Percentiles rank a stretch among this genome's conserved stretches.
phyloP scores from a whole-genome alignment of 2,113 vertebrate species.

The Pedionomus torquatus region DNA sequence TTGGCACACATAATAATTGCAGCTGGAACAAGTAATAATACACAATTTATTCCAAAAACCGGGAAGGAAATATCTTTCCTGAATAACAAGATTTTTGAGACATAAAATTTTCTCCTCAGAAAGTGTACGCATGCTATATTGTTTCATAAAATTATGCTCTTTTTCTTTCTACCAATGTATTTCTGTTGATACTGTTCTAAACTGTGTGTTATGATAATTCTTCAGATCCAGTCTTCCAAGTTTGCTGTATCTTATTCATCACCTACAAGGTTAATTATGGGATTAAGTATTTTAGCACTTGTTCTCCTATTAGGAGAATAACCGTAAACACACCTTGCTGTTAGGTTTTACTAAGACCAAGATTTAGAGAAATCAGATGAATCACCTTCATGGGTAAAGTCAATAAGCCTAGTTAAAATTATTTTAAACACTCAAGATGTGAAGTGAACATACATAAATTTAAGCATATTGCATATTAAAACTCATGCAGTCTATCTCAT shows the following conservation, averaged over 20 bases:
- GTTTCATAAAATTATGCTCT: not conserved
- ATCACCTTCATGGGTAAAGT: not conserved
- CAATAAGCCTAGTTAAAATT: not conserved
- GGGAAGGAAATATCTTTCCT: not conserved
- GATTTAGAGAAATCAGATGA: not conserved
- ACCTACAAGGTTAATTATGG: not conserved
- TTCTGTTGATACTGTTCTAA: not conserved
- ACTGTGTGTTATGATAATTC: not conserved
- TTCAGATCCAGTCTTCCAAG: not conserved
- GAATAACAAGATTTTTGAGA: not conserved
- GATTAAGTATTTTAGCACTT: not conserved
- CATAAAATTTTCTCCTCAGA: not conserved
- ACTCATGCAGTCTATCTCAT: not conserved
- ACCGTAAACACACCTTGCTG: not conserved
- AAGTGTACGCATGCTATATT: not conserved
- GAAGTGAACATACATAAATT: not conserved
- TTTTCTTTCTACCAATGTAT: not conserved
- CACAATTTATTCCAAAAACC: not conserved
- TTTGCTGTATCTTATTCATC: not conserved
- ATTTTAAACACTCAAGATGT: not conserved
- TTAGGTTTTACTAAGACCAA: not conserved
- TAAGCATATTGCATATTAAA: not conserved
- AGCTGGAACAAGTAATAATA: not conserved
- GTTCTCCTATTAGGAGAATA: not conserved
- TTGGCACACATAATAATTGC: not conserved